Conservation (phyloP, 2,888 invertebrate species). For the Chloroclysta siterata region DNA sequence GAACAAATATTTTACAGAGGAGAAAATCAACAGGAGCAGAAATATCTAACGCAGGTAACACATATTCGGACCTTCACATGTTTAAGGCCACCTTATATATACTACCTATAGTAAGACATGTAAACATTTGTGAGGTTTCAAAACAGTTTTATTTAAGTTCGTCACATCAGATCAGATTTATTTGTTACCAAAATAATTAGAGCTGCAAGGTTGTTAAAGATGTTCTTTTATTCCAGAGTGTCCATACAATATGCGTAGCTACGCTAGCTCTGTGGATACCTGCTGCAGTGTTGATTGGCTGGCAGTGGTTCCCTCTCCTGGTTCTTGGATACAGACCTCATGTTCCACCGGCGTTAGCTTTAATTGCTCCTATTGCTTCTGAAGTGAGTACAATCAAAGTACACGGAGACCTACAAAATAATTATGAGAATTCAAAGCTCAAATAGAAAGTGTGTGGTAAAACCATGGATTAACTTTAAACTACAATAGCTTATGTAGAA, state of each 20-base stretch:
- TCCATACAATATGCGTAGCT: slow-evolving; percentile 67
- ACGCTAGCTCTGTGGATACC: slow-evolving; percentile 81
- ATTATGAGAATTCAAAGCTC: too few relatives aligned
- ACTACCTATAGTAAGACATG: too few relatives aligned
- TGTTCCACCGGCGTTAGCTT: slow-evolving; percentile 73
- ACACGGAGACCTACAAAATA: neutral
- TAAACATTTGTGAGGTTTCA: too few relatives aligned
- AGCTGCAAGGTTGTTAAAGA: too few relatives aligned
- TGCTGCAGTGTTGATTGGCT: slow-evolving; percentile 73
- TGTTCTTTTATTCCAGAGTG: slow-evolving; percentile 58
- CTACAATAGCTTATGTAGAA: too few relatives aligned
- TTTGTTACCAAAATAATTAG: too few relatives aligned
- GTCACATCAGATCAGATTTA: too few relatives aligned
- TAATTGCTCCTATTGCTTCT: slow-evolving; percentile 79
- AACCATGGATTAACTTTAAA: too few relatives aligned
- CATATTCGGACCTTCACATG: neutral
- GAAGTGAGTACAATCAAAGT: slow-evolving; percentile 63
- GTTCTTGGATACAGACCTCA: slow-evolving; percentile 71
- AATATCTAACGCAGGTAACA: slow-evolving; percentile 71
- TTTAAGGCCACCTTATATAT: neutral
- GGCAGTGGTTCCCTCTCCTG: slow-evolving; percentile 77
- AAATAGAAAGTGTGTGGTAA: too few relatives aligned
- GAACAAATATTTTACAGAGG: slow-evolving; percentile 77
- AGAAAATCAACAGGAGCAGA: slow-evolving; percentile 74
- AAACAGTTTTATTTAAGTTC: too few relatives aligned